These are phyloP conservation scores for Listronotus oregonensis DNA, from an alignment of 1,140 invertebrate genomes.

Conservation along the genomic window DNA sequence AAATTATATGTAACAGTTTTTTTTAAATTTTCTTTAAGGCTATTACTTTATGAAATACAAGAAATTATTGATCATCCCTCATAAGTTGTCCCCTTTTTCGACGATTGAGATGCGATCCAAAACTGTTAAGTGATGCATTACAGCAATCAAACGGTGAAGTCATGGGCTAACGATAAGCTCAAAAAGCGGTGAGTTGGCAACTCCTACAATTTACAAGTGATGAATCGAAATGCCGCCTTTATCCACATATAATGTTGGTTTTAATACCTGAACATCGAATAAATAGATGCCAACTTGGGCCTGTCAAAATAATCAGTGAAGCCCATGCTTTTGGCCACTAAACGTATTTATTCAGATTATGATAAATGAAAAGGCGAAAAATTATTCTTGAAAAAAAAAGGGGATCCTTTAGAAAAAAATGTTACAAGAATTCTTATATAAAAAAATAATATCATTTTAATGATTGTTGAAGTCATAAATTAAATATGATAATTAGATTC, in stretches of 20 bases:
- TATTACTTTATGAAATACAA: too few relatives aligned
- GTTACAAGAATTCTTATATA: too few relatives aligned
- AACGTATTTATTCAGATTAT: slow-evolving; percentile 8
- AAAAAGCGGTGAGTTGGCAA: slow-evolving; percentile 6
- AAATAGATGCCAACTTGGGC: slow-evolving; percentile 19
- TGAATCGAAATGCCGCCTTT: slow-evolving; percentile 28
- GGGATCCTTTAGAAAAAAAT: too few relatives aligned
- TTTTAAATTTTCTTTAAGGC: too few relatives aligned
- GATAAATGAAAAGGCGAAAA: not conserved
- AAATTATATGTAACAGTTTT: too few relatives aligned
- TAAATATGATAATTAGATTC: too few relatives aligned
- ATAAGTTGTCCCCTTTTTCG: not conserved
- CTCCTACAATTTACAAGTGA: slow-evolving; percentile 21
- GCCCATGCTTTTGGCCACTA: slow-evolving; percentile 4
- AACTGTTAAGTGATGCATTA: slow-evolving; percentile 20
- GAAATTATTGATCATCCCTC: not conserved
- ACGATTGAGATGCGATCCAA: not conserved
- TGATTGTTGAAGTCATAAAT: too few relatives aligned
- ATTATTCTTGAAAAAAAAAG: too few relatives aligned
- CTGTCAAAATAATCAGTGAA: slow-evolving; percentile 30
- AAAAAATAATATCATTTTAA: too few relatives aligned
- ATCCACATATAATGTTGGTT: slow-evolving; percentile 26
- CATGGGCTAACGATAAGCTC: slow-evolving; percentile 4
- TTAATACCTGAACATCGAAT: slow-evolving; percentile 7
- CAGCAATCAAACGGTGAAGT: slow-evolving; percentile 16